Evolutionary conservation across 2,888 invertebrate species (phyloP).

Genomic region (Phyllotreta striolata): DNA sequence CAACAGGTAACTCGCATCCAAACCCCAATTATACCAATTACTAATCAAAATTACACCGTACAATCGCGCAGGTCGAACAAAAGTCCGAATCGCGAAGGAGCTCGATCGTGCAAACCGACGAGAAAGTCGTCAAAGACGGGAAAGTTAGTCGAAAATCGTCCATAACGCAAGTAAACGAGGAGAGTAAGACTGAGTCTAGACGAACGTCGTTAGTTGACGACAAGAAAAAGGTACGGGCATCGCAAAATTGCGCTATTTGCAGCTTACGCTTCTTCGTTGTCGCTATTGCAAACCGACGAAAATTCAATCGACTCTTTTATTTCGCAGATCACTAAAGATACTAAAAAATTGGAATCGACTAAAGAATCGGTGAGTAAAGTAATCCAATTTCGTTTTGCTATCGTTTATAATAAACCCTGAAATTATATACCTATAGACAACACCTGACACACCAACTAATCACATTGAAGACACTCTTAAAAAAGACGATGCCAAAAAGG

Average conservation of each 20-base stretch:
- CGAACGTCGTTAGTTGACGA: constrained; percentile 62
- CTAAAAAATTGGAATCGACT: constrained; percentile 54
- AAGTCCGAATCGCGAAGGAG: constrained; percentile 59
- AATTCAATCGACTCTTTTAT: constrained; percentile 23
- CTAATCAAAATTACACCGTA: not conserved
- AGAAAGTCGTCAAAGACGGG: constrained; percentile 58
- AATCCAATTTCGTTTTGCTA: not conserved
- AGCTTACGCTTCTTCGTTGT: not conserved
- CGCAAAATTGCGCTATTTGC: not conserved
- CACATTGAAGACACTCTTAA: constrained; percentile 61
- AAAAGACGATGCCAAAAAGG: constrained; percentile 53
- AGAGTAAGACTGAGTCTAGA: constrained; percentile 62
- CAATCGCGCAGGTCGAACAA: constrained; percentile 54
- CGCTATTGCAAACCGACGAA: not conserved
- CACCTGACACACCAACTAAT: constrained; percentile 54
- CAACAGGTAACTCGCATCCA: constrained; percentile 52
- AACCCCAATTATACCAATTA: not conserved
- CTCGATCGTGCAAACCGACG: constrained; percentile 57
- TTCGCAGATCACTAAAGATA: constrained; percentile 48
- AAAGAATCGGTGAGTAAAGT: constrained; percentile 55
- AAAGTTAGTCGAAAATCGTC: constrained; percentile 59
- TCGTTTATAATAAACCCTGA: no score
- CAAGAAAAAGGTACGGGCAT: constrained; percentile 55
- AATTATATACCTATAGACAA: constrained; percentile 44
- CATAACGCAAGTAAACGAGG: constrained; percentile 59